Percentiles rank a stretch among this genome's conserved stretches.
phyloP scores from a whole-genome alignment of 2,797 vertebrate genomes.

The Tiaroga cobitis region DNA sequence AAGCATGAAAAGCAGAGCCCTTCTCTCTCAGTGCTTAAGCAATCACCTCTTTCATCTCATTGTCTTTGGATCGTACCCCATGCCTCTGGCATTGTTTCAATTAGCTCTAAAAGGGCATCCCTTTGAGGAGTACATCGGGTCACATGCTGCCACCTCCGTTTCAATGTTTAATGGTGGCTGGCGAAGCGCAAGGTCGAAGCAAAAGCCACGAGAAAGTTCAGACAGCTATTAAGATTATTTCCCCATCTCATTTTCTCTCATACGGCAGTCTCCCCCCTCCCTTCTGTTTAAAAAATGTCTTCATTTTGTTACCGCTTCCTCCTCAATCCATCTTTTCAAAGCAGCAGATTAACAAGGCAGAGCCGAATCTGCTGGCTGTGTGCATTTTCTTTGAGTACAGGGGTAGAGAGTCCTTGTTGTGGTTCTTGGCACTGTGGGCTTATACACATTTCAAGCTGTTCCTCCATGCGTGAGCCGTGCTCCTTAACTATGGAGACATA shows the following conservation, averaged over 20 bases:
- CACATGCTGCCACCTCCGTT: slow-evolving; percentile 6
- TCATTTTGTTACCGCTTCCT: slow-evolving; percentile 17
- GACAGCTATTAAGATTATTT: slow-evolving; percentile 48
- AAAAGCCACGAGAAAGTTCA: slow-evolving; percentile 54
- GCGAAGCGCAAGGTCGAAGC: slow-evolving; percentile 37
- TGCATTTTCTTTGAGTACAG: slow-evolving; percentile 70
- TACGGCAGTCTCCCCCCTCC: slow-evolving; percentile 18
- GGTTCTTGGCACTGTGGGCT: slow-evolving; percentile 54
- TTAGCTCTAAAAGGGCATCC: slow-evolving; percentile 58
- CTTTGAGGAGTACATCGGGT: slow-evolving; percentile 46
- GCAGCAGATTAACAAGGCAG: slow-evolving; percentile 65
- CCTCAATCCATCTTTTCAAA: slow-evolving; percentile 49
- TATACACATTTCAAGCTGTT: slow-evolving; percentile 62
- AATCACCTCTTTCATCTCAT: slow-evolving; percentile 53
- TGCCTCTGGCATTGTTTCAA: slow-evolving; percentile 56
- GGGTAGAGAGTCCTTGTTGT: slow-evolving; percentile 53
- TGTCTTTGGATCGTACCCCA: slow-evolving; percentile 55
- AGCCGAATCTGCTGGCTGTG: slow-evolving; percentile 66
- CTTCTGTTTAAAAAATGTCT: slow-evolving; percentile 46
- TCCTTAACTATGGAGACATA: slow-evolving; percentile 58
- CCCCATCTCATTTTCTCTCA: slow-evolving; percentile 44
- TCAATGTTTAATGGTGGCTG: slow-evolving; percentile 57
- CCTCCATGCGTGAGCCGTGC: slow-evolving; percentile 55
- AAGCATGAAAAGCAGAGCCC: background rate
- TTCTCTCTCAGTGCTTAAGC: slow-evolving; percentile 30